Evolutionary conservation across 2,113 vertebrate species (phyloP).

Genomic region (Falco punctatus): DNA sequence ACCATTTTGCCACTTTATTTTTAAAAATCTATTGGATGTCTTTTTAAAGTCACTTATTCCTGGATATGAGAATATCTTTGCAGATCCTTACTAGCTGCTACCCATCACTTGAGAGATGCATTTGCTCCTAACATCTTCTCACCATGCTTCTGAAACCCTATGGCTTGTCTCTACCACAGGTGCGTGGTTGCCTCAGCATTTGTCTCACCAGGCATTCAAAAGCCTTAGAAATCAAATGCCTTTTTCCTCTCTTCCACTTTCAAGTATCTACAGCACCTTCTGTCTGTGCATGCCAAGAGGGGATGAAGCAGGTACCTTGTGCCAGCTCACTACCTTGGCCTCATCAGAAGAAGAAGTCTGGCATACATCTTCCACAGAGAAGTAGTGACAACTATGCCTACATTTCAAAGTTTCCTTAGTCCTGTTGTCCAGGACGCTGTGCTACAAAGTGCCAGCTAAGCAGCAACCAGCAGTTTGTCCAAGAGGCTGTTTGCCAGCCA

Average conservation of each 20-base stretch:
- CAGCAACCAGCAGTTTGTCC: not conserved
- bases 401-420: not conserved
- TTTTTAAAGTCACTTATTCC: not conserved
- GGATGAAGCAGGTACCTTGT: not conserved
- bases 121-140: not conserved
- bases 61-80: not conserved
- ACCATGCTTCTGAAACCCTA: not conserved
- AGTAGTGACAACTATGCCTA: not conserved
- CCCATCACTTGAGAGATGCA: not conserved
- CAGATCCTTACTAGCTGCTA: not conserved
- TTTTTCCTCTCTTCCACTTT: not conserved
- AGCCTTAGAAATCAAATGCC: not conserved
- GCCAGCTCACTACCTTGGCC: not conserved
- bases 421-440: not conserved
- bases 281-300: not conserved
- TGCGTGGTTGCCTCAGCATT: not conserved
- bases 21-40: not conserved
- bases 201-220: not conserved
- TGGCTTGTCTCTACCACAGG: not conserved
- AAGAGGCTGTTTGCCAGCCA: not conserved
- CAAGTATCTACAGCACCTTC: not conserved
- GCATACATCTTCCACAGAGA: not conserved
- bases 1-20: not conserved
- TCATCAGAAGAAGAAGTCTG: not conserved
- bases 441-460: not conserved